These are phyloP conservation scores for Pampusana beccarii DNA, from an alignment of 2,113 vertebrate species.

Conservation along the genomic window DNA sequence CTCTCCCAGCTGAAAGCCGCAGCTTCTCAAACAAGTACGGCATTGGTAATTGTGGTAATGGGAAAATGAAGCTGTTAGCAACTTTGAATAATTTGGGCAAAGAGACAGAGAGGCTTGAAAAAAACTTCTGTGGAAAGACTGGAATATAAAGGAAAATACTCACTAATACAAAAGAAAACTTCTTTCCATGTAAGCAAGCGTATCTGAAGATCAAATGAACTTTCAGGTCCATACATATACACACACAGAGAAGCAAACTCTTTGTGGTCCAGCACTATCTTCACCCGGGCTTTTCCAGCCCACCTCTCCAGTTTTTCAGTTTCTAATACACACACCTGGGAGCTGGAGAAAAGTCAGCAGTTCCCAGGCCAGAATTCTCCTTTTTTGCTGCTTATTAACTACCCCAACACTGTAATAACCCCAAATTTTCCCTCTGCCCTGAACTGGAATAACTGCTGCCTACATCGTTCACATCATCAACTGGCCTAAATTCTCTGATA, in stretches of 20 bases:
- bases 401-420: accelerated
- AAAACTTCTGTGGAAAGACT: neutral
- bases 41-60: neutral
- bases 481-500: neutral
- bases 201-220: neutral
- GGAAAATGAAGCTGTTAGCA: neutral
- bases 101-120: neutral
- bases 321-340: neutral
- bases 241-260: neutral
- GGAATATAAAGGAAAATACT: neutral
- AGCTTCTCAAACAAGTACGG: neutral
- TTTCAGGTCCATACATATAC: neutral
- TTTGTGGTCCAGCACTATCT: neutral
- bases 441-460: neutral
- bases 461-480: neutral
- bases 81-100: neutral
- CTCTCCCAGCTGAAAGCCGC: neutral
- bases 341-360: neutral
- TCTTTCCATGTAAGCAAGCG: neutral
- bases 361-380: neutral
- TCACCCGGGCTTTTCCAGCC: neutral
- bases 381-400: neutral
- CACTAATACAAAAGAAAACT: neutral
- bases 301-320: neutral
- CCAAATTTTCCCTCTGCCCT: neutral